Conservation (phyloP, 1,140 invertebrate genomes). For the Cotesia glomerata region DNA sequence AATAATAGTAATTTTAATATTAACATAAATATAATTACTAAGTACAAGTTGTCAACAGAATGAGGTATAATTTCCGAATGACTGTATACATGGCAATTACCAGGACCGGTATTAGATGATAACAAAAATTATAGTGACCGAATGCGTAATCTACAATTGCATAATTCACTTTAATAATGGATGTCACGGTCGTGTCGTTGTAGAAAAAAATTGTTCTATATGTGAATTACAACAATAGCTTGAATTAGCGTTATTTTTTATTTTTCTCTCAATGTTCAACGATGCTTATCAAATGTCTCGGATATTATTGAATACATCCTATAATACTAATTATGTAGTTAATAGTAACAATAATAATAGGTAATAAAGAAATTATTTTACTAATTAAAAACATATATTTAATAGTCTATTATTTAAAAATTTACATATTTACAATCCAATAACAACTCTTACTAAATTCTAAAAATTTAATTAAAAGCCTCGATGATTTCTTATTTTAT, state of each 20-base stretch:
- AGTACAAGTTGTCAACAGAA: constrained; percentile 3
- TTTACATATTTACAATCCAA: constrained; percentile 29
- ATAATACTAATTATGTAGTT: neutral
- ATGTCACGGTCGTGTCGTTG: neutral
- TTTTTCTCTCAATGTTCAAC: neutral
- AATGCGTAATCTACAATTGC: constrained; percentile 23
- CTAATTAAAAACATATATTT: constrained; percentile 30
- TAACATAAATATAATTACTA: neutral
- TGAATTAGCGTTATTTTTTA: neutral
- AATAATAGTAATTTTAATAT: neutral
- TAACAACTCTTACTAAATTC: constrained; percentile 15
- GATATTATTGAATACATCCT: neutral
- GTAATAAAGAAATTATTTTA: neutral
- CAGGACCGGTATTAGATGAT: constrained; percentile 16
- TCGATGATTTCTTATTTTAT: neutral
- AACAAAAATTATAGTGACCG: constrained; percentile 23
- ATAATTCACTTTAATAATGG: constrained; percentile 15
- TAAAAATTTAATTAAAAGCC: neutral
- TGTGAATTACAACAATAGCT: neutral
- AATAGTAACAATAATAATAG: neutral
- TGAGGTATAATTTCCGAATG: constrained; percentile 14
- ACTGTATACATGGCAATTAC: neutral
- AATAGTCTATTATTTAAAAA: neutral
- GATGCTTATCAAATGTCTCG: neutral
- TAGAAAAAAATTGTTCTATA: neutral